Base-by-base conservation (phyloP, 2,888 invertebrate genomes). In the Netelia virgata region DNA sequence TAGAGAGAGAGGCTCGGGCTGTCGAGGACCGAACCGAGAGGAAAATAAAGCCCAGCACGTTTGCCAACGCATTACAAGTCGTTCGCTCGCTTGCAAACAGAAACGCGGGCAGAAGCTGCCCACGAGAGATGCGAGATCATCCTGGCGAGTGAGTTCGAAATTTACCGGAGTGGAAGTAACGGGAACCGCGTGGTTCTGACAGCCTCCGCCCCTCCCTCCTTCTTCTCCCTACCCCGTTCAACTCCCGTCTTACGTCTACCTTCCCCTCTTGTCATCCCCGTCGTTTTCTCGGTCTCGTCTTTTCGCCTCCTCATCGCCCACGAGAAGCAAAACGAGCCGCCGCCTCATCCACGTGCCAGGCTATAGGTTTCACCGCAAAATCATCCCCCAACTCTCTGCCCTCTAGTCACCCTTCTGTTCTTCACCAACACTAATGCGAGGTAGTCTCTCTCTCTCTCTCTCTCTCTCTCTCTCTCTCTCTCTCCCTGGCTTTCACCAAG, bases 321-420 rank as follows among this genome's bases (percentile, higher is more conserved):
- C 94, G 94, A 94, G 94, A 94, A 94, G 93, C 94, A 57, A 64
- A 76, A 75, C 74, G 76, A 68, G 43, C 61, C 50, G 59, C 66
- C 94, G 92, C 94, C 94, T 93, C 86, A 78, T 80, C 87, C 87
- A 86, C 87, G 89, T 86, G 87, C 87, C 88, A 87, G 87, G 87
- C 90, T 88, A 90, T 89, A 6, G 36, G 90, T 90, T 91, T 90
- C 90, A 91, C 91, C 91, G 90, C 91, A 91, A 90, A 89, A 90
- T 90, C 87, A 83, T 86, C 86, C 87, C 81, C 68, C 61, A 41
- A 68, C 76, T 77, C 11, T 43, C 23, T 41, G 20, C 18, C 50
- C 84, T 93, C 93, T 92, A 83, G 76, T 90, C 91, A 92, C 92
- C 91, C 87, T 59, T 83, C 18, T 36, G 41, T 59, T 57, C 23